Conservation (phyloP, 2,113 vertebrate genomes). For the Lepus timidus region DNA sequence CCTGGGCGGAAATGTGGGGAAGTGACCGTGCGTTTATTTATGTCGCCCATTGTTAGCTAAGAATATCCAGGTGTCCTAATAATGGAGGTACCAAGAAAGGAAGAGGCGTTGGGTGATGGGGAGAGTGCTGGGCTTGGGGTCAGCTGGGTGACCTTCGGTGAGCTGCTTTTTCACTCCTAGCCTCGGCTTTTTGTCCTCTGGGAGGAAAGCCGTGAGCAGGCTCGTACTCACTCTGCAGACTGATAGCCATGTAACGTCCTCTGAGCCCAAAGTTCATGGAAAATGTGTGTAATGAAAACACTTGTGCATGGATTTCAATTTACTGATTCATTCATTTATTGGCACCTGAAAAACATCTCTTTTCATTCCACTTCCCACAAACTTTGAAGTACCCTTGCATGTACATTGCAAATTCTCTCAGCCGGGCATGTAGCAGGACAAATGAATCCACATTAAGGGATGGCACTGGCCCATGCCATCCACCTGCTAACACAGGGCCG, state of each 20-base stretch:
- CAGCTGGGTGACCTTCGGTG: neutral
- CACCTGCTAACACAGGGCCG: neutral
- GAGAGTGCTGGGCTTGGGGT: slow-evolving; percentile 47
- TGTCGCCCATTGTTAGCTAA: slow-evolving; percentile 78
- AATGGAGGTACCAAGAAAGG: slow-evolving; percentile 62
- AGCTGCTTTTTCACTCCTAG: neutral
- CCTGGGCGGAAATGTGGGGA: slow-evolving; percentile 73
- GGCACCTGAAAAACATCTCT: too few species aligned
- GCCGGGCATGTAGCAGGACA: neutral
- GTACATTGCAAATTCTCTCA: neutral
- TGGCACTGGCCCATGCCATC: neutral
- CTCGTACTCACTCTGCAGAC: neutral
- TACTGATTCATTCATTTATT: too few species aligned
- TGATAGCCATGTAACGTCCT: too few species aligned
- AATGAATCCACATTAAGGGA: neutral
- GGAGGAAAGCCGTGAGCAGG: neutral
- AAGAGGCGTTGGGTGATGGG: slow-evolving; percentile 35
- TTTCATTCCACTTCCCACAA: too few species aligned
- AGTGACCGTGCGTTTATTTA: slow-evolving; percentile 70
- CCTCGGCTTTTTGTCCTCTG: neutral
- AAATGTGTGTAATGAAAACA: too few species aligned
- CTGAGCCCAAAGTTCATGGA: too few species aligned
- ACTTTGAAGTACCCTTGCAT: too few species aligned
- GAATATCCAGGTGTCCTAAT: slow-evolving; percentile 77
- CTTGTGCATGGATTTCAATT: too few species aligned